Base-by-base conservation (phyloP, 2,113 vertebrate species). In the Gracilinanus agilis region DNA sequence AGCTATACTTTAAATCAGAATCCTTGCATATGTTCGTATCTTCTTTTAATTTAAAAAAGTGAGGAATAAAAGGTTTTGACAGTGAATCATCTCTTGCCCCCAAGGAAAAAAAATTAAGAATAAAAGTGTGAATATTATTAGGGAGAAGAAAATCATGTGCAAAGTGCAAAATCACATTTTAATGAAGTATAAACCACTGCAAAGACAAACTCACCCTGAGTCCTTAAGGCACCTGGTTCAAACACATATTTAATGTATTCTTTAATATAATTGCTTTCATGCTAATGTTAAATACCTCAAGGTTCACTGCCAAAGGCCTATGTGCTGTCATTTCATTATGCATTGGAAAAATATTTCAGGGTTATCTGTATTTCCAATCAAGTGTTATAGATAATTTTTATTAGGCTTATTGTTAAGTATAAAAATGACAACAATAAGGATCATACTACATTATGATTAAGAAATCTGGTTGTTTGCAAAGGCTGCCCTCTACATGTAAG, bases 171-270 rank as follows among this genome's bases (percentile, higher is more conserved):
- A 97, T 97, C 90, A 92, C 29, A 44, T 97, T 97, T 97, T 96
- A 98, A 96, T 97, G 94, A 97, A 96, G 92, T 27, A 96, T 97
- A 44, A 98, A 93, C 34, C 25, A 94, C 98, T 96, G 55, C 91
- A 97, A 98, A 98, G 96, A 29, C 93, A 98, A 97, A 98, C 90
- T 97, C 93, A 96, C 24, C 44, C 83, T 0, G 8, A 96, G 94
- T 96, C 94, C 93, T 97, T 97, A 90, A 95, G 56, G 97, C 97
- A 95, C 2, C 9, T 93, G n/a, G 0, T 95, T 98, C 93, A 95
- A 97, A 97, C 13, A 55, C 93, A 24, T 3, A 96, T 92, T 97
- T 98, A 97, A 93, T 97, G 75, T 55, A 29, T 91, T 91, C 90
- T 97, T 96, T 98, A 95, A 93, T 94, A 93, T 90, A 95, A 97